Evolutionary conservation across 2,797 vertebrate genomes (phyloP), one percentile per base, ranked within the genome.

Genomic region (Acipenser ruthenus): DNA sequence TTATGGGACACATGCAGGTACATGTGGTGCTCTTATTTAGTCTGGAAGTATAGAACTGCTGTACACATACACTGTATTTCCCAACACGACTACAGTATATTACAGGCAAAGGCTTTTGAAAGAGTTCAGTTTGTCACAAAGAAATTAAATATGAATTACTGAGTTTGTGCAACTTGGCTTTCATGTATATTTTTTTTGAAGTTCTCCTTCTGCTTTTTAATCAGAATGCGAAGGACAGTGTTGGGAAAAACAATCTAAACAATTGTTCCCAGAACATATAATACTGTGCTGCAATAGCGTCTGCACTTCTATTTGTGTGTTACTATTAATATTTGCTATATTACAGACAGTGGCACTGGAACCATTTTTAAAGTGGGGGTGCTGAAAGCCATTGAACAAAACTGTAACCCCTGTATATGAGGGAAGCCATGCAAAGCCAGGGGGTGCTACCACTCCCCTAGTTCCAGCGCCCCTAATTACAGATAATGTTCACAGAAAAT

Each of bases 301-400:
- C 79, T 73, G 77, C 80, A 79, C 69, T 66, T 75, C 56, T 69
- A 70, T 70, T 74, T 84, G 79, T 77, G 81, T 74, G 73, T 77
- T 67, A 73, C 66, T 73, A 73, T 78, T 76, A 79, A 69, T 75
- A 72, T 69, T 79, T 75, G 74, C 78, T 72, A 77, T 67, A 71
- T 76, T 69, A 73, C 74, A 60, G 77, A 61, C 13, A 71, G 15
- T 18, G 18, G 18, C 18, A 18, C 18, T 18, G 18, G 18, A 18
- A 18, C 18, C 18, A 18, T 18, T 18, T 18, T 18, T 18, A 18
- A 18, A 18, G 18, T 18, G 18, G 18, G 2, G 18, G 18, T 18
- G 18, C 18, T 18, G 18, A 18, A 18, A 18, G 18, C 18, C 18
- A 18, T 18, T 18, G 18, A 18, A 18, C 18, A 18, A 18, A 18